Conservation (phyloP, 2,113 vertebrate species). For the Antigone vipio region DNA sequence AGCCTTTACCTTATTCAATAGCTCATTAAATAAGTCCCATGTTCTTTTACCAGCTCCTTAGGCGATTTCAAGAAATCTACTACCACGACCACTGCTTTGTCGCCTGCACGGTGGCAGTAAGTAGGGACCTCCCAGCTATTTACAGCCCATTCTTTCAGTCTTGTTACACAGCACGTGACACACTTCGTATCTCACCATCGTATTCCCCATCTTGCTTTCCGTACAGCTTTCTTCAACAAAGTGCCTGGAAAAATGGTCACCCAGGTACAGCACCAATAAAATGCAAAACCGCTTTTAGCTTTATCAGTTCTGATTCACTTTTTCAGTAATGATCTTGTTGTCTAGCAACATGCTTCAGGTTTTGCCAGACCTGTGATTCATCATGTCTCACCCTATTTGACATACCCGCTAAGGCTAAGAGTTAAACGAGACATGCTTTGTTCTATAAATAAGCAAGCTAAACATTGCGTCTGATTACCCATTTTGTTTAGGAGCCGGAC, state of each 20-base stretch:
- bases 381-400: neutral
- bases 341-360: neutral
- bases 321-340: neutral
- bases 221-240: neutral
- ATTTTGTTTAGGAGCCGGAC: neutral
- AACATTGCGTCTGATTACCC: neutral
- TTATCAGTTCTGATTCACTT: neutral
- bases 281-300: neutral
- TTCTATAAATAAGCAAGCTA: neutral
- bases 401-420: neutral
- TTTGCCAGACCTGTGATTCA: neutral
- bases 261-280: neutral
- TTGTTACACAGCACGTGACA: neutral
- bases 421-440: neutral
- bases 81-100: neutral
- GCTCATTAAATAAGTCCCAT: neutral
- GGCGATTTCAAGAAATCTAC: neutral
- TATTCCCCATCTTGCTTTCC: neutral
- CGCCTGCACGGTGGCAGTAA: accelerated
- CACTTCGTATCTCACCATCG: neutral
- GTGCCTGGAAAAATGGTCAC: neutral
- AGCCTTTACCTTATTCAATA: conserved; percentile 9
- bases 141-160: neutral
- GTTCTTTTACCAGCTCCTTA: neutral
- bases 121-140: neutral